phyloP scores from a whole-genome alignment of 2,113 vertebrate genomes.

The Labrus mixtus region DNA sequence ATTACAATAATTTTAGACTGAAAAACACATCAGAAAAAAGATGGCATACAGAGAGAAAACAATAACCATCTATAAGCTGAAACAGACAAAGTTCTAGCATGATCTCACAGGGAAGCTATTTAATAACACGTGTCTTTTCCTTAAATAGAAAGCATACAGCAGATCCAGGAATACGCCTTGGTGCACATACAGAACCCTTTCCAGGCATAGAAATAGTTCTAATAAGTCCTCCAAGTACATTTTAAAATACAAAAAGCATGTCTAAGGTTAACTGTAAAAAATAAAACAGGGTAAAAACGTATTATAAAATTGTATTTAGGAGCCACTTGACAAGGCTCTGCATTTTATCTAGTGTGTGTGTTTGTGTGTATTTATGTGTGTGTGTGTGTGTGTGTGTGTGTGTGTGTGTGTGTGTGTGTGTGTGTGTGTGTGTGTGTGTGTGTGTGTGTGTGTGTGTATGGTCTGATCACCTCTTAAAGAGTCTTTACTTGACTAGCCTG shows the following conservation, averaged over 20 bases:
- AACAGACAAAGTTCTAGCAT: not conserved
- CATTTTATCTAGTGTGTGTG: too few species aligned
- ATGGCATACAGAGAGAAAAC: not conserved
- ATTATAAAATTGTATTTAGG: not conserved
- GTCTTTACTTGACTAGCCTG: not conserved
- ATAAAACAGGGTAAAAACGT: not conserved
- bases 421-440: not conserved
- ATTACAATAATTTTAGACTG: not conserved
- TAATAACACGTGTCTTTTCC: not conserved
- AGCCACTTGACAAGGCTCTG: not conserved
- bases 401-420: not conserved
- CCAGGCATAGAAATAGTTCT: too few species aligned
- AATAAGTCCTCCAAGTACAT: conserved; percentile 4
- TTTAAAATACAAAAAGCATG: not conserved
- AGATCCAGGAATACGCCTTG: not conserved
- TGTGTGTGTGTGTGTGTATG: not conserved
- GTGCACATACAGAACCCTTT: not conserved
- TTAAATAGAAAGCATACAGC: not conserved
- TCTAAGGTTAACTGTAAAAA: too few species aligned
- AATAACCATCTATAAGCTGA: not conserved
- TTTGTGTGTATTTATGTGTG: too few species aligned
- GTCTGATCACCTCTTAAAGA: not conserved
- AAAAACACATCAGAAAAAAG: not conserved
- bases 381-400: too few species aligned
- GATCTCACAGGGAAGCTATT: conserved; percentile 8